A percentile compares a stretch with the other conserved stretches of the same genome.
Conservation (phyloP, 2,888 invertebrate species). For the Drosophila prostipennis region DNA sequence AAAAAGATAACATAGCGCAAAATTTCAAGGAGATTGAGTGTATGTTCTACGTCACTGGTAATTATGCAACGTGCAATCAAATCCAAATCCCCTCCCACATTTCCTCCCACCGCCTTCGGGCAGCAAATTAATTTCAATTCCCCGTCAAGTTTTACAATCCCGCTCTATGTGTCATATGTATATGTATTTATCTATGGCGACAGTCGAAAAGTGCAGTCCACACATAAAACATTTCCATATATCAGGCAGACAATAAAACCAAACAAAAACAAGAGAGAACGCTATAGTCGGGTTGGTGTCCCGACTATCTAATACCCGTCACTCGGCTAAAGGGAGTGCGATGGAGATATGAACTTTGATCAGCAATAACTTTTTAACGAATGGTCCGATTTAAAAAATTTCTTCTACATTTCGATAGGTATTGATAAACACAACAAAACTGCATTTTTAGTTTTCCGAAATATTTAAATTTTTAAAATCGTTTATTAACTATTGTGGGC, state of each 20-base stretch:
- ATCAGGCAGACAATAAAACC: slow-evolving; percentile 38
- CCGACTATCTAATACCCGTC: too few relatives aligned
- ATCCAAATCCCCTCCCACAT: neutral
- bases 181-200: slow-evolving; percentile 26
- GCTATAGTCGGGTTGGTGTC: too few relatives aligned
- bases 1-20: slow-evolving; percentile 13
- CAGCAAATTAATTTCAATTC: slow-evolving; percentile 76
- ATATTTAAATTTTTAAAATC: too few relatives aligned
- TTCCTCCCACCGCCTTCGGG: slow-evolving; percentile 41
- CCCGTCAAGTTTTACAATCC: slow-evolving; percentile 68
- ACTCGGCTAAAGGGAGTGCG: too few relatives aligned
- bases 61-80: slow-evolving; percentile 60
- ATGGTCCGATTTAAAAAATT: too few relatives aligned
- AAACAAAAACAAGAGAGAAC: too few relatives aligned
- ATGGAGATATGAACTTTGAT: too few relatives aligned
- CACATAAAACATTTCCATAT: slow-evolving; percentile 56
- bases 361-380: too few relatives aligned
- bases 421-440: too few relatives aligned
- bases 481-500: too few relatives aligned
- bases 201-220: slow-evolving; percentile 45
- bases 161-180: slow-evolving; percentile 37
- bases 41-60: slow-evolving; percentile 63
- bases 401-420: too few relatives aligned
- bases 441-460: too few relatives aligned
- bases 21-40: slow-evolving; percentile 4